These are phyloP conservation scores for Naja naja DNA, from an alignment of 2,113 vertebrate species.

Conservation along the genomic window DNA sequence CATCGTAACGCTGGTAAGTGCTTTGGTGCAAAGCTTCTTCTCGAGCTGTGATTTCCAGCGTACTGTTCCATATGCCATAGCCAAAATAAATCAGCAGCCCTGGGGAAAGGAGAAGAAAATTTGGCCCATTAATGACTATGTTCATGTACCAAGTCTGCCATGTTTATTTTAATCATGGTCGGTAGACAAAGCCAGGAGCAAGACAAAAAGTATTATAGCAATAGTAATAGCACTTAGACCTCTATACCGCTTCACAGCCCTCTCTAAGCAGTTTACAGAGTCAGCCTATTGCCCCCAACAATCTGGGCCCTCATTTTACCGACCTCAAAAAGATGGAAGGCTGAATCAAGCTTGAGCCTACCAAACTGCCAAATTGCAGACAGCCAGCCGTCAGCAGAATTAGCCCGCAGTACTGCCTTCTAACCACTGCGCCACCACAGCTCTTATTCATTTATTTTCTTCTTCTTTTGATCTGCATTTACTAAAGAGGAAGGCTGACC, in stretches of 20 bases:
- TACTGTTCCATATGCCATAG: constrained; percentile 97
- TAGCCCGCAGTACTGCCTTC: too few relatives aligned
- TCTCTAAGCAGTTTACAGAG: too few relatives aligned
- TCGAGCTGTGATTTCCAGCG: constrained; percentile 84
- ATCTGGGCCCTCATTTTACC: too few relatives aligned
- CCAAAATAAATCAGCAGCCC: constrained; percentile 92
- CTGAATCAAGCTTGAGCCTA: too few relatives aligned
- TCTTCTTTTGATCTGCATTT: not conserved
- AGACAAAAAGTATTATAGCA: not conserved
- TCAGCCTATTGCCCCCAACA: too few relatives aligned
- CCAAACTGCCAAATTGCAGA: too few relatives aligned
- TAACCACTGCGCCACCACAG: too few relatives aligned
- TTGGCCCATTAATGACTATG: not conserved
- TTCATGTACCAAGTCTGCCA: not conserved
- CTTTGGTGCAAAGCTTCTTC: constrained; percentile 90
- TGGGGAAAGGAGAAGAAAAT: constrained; percentile 38
- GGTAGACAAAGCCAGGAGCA: not conserved
- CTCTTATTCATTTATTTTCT: not conserved
- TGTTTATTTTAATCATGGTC: not conserved
- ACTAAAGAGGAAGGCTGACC: not conserved
- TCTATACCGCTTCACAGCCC: too few relatives aligned
- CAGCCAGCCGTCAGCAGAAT: too few relatives aligned
- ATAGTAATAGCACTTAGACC: too few relatives aligned
- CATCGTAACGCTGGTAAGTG: constrained; percentile 91
- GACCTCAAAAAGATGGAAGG: too few relatives aligned